Evolutionary conservation across 2,113 vertebrate genomes (phyloP).

Genomic region (Nestor notabilis): DNA sequence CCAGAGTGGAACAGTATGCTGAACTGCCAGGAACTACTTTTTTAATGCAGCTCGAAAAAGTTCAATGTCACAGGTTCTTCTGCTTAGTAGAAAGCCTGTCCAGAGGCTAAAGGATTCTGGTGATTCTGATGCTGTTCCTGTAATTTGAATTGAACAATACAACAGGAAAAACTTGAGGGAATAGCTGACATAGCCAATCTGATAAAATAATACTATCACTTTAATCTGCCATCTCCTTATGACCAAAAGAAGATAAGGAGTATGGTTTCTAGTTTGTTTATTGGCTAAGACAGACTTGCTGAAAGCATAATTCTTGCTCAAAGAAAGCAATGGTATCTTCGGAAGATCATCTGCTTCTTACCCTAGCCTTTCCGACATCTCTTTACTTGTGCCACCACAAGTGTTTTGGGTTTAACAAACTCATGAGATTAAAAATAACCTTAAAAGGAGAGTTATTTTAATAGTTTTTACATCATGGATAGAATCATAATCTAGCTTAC

Average conservation of each 20-base stretch:
- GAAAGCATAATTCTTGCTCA: background rate
- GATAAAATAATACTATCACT: background rate
- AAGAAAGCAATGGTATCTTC: background rate
- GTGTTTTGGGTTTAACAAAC: background rate
- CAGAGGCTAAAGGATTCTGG: background rate
- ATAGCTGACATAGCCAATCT: background rate
- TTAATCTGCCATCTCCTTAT: background rate
- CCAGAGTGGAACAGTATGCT: background rate
- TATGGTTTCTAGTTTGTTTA: background rate
- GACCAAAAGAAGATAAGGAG: background rate
- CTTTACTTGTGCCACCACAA: background rate
- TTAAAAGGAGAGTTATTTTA: background rate
- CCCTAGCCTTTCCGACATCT: background rate
- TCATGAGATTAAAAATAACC: background rate
- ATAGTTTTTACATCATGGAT: background rate
- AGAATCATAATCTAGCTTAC: background rate
- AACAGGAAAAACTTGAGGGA: background rate
- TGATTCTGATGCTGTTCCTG: background rate
- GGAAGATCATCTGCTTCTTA: background rate
- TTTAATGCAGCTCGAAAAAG: background rate
- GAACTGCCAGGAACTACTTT: background rate
- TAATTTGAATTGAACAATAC: background rate
- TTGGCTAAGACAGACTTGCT: background rate
- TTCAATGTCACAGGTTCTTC: background rate
- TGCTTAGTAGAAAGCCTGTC: background rate